A percentile compares a stretch with the other conserved stretches of the same genome.
These are phyloP conservation scores for Schizothorax lantsangensis DNA, from an alignment of 2,797 vertebrate genomes.

Conservation along the genomic window DNA sequence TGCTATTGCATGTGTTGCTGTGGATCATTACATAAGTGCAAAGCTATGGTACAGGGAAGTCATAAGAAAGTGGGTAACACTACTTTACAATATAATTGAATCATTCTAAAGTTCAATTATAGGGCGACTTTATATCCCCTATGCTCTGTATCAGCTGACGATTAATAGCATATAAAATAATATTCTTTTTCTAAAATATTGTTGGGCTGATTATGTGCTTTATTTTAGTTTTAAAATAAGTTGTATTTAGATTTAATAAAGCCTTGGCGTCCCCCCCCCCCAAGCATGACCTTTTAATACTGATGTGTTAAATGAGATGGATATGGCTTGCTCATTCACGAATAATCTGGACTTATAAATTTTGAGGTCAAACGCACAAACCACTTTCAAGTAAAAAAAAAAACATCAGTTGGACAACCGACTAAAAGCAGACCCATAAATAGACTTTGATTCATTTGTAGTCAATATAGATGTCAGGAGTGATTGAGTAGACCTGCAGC, in stretches of 20 bases:
- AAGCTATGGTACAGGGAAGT: not conserved
- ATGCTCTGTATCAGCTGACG: not conserved
- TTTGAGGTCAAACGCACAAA: not conserved
- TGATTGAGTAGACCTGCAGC: constrained; percentile 42
- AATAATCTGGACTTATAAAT: not conserved
- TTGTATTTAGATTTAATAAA: not conserved
- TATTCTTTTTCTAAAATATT: not conserved
- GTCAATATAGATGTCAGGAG: constrained; percentile 35
- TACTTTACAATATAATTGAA: not conserved
- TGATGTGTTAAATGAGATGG: not conserved
- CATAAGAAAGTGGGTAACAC: not conserved
- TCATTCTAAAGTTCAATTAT: not conserved
- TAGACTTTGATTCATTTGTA: constrained; percentile 33
- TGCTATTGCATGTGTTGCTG: not conserved
- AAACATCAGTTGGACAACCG: not conserved
- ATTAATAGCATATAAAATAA: not conserved
- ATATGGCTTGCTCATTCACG: not conserved
- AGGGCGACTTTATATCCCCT: not conserved
- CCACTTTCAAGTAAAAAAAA: not conserved
- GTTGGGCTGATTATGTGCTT: not conserved
- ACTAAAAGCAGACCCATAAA: constrained; percentile 23
- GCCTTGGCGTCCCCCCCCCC: too few species aligned
- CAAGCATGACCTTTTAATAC: not conserved
- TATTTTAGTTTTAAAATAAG: not conserved
- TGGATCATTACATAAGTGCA: constrained; percentile 13